Evolutionary conservation across 2,797 vertebrate genomes (phyloP), one percentile per base, ranked within the genome.

Genomic region (Artibeus lituratus): DNA sequence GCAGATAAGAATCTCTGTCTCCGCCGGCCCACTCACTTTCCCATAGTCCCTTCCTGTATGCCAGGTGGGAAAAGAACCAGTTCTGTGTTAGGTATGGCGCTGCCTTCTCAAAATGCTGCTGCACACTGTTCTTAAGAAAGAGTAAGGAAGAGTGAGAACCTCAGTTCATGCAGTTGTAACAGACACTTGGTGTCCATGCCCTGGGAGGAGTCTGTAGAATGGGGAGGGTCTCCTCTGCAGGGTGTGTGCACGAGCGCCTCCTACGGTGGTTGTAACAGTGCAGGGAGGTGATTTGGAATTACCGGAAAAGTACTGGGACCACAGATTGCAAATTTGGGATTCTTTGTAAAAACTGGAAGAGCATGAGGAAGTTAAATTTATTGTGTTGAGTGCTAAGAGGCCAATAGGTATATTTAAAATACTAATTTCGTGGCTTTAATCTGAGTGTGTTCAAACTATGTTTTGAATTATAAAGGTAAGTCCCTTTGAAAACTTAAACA

Each of bases 401-500:
- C 53, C 39, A 51, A 0, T 29, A 42, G 69, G 1, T 35, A 1
- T 29, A 16, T 87, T 51, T 55, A 49, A 85, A 76, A 76, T 70
- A 55, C 21, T 65, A 19, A 49, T 59, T 77, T 62, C 5, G 15
- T 91, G 62, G 12, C 49, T 80, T 93, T 77, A n/a, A 62, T 93
- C 53, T 91, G 86, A 81, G 84, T 70, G 39, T 5, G 5, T 89
- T 87, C 37, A 87, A 19, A 51, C 78, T 53, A 3, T 44, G 7
- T 83, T 88, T 82, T 82, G 35, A 82, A 44, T 73, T 69, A 29
- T n/a, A 80, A 90, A 90, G 55, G 49, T 55, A 26, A 12, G 32
- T 53, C 51, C 10, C 12, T 44, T 62, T 90, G 88, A 72, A 91
- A 87, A 62, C 39, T 35, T 83, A 49, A 47, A 57, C 70, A 49